Conservation (phyloP, 2,113 vertebrate species). For the Hemiprocne comata region DNA sequence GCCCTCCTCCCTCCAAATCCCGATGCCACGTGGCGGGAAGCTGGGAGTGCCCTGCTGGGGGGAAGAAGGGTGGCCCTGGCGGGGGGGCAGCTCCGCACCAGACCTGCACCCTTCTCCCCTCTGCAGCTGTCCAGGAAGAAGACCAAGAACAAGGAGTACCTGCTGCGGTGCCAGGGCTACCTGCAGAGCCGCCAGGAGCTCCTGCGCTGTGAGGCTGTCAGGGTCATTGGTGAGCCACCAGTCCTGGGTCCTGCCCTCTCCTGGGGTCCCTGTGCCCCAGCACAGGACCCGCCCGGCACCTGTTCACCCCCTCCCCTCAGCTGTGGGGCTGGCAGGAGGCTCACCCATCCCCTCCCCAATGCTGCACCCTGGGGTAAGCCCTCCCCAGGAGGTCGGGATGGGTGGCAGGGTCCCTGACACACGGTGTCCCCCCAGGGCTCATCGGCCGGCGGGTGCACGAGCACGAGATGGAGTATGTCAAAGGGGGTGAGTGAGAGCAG, state of each 20-base stretch:
- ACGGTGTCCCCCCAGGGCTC: background rate
- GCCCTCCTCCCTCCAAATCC: background rate
- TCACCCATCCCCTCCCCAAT: background rate
- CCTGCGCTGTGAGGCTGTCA: background rate
- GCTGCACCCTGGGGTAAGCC: background rate
- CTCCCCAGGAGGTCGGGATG: background rate
- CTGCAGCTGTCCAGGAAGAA: background rate
- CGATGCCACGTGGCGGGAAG: accelerated
- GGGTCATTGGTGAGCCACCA: background rate
- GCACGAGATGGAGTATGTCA: accelerated
- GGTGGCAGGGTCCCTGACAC: background rate
- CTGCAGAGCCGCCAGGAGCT: background rate
- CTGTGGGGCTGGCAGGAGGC: background rate
- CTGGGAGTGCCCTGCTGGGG: background rate
- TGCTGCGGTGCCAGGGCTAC: background rate
- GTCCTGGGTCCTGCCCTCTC: background rate
- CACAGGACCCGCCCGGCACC: background rate
- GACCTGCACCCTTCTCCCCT: background rate
- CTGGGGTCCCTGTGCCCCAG: background rate
- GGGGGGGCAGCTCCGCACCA: background rate
- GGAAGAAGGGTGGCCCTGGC: background rate
- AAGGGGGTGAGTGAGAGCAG: background rate
- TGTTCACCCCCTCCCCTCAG: background rate
- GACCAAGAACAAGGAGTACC: background rate
- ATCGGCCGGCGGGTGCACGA: background rate